Evolutionary conservation across 2,113 vertebrate species (phyloP).

Genomic region (Lontra canadensis): DNA sequence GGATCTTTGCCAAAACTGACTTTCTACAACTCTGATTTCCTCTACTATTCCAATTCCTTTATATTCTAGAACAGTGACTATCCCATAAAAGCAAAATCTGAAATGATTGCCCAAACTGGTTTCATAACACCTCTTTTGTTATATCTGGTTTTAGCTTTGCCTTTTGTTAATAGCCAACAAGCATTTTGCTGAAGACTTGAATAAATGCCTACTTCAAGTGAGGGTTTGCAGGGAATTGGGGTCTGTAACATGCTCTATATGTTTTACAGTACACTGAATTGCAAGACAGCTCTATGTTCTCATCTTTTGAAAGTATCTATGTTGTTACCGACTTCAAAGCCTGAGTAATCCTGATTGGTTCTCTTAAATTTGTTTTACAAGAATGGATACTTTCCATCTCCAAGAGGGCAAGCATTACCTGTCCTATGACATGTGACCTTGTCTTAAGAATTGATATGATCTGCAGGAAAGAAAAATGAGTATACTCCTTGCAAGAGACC

Average conservation of each 20-base stretch:
- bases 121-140: neutral
- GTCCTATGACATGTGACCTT: neutral
- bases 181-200: neutral
- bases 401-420: neutral
- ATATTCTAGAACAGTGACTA: neutral
- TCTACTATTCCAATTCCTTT: neutral
- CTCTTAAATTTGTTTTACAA: neutral
- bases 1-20: neutral
- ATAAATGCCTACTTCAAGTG: neutral
- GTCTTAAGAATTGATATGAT: neutral
- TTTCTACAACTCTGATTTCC: neutral
- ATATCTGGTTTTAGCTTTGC: neutral
- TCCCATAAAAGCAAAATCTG: slow-evolving; percentile 20
- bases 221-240: neutral
- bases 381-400: neutral
- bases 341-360: neutral
- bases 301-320: neutral
- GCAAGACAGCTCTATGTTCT: neutral
- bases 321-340: neutral
- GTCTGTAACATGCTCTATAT: neutral
- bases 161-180: neutral
- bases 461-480: neutral
- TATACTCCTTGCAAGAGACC: neutral
- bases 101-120: slow-evolving; percentile 18
- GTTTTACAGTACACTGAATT: neutral